Evolutionary conservation across 2,888 invertebrate genomes (phyloP).

Genomic region (Netelia melanura): DNA sequence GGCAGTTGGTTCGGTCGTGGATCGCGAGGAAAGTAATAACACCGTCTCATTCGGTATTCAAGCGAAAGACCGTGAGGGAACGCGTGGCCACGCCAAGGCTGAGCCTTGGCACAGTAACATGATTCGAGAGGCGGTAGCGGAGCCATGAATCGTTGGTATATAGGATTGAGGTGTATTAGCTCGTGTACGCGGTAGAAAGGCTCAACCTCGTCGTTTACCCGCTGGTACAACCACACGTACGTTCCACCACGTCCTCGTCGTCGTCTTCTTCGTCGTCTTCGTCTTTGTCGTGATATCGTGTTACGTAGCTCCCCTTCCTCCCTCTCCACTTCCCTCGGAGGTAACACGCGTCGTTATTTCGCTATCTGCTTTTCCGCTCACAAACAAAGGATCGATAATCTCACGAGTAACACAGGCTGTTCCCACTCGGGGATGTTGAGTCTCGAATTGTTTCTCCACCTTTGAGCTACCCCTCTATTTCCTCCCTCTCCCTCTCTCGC

Average conservation of each 20-base stretch:
- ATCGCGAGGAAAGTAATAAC: constrained; percentile 72
- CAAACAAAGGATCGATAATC: constrained; percentile 57
- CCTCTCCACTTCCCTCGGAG: neutral
- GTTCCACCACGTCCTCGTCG: constrained; percentile 7
- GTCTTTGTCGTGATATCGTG: constrained; percentile 42
- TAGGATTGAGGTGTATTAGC: constrained; percentile 21
- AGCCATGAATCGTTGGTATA: constrained; percentile 1
- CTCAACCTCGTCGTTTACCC: neutral
- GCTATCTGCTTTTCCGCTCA: constrained; percentile 41
- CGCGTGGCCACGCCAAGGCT: constrained; percentile 72
- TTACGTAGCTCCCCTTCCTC: constrained; percentile 16
- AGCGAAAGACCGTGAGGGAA: constrained; percentile 72
- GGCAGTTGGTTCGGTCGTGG: neutral
- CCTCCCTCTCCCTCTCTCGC: constrained; percentile 1
- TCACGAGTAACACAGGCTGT: constrained; percentile 12
- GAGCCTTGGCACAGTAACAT: constrained; percentile 80
- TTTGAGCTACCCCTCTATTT: neutral
- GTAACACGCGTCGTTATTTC: constrained; percentile 53
- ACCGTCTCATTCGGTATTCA: constrained; percentile 77
- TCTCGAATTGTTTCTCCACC: constrained; percentile 28
- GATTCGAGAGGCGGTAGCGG: constrained; percentile 65
- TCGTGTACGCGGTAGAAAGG: neutral
- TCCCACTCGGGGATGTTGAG: neutral
- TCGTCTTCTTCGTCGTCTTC: constrained; percentile 15
- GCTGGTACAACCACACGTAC: neutral